A percentile compares a stretch with the other conserved stretches of the same genome.
These are phyloP conservation scores for Neodontobutis hainanensis DNA, from an alignment of 2,113 vertebrate genomes.

Conservation along the genomic window DNA sequence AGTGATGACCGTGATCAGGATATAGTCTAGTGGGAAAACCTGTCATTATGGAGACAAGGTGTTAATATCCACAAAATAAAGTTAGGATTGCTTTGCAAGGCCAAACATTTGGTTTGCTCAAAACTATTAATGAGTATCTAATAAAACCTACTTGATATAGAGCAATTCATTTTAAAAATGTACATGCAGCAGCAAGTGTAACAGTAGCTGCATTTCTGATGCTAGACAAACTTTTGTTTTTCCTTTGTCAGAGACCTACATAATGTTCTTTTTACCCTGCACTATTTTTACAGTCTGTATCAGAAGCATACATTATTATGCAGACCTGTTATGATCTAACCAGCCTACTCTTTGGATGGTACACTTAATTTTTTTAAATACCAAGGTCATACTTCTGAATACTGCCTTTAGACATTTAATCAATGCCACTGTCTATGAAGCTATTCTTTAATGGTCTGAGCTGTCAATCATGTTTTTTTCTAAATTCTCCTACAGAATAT, in stretches of 20 bases:
- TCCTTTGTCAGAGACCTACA: too few species aligned
- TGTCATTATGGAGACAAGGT: slow-evolving; percentile 63
- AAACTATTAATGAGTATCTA: slow-evolving; percentile 16
- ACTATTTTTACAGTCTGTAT: neutral
- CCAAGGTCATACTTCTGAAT: slow-evolving; percentile 49
- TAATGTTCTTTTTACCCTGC: too few species aligned
- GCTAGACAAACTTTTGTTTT: too few species aligned
- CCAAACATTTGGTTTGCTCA: slow-evolving; percentile 1
- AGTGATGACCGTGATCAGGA: slow-evolving; percentile 95
- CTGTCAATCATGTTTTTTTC: slow-evolving; percentile 47
- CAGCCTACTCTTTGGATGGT: neutral
- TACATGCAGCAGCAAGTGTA: slow-evolving; percentile 1
- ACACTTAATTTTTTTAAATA: slow-evolving; percentile 39
- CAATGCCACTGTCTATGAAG: slow-evolving; percentile 50
- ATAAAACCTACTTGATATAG: slow-evolving; percentile 6
- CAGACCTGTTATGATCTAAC: slow-evolving; percentile 16
- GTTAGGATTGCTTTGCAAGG: slow-evolving; percentile 11
- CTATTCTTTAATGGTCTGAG: slow-evolving; percentile 46
- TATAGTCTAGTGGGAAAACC: slow-evolving; percentile 97
- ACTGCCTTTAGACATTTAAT: slow-evolving; percentile 46
- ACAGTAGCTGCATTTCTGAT: neutral
- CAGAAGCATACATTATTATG: neutral
- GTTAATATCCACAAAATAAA: slow-evolving; percentile 7
- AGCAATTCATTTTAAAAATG: slow-evolving; percentile 8
- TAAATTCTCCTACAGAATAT: slow-evolving; percentile 34